phyloP scores from a whole-genome alignment of 2,888 invertebrate species.

The Spialia ferax region DNA sequence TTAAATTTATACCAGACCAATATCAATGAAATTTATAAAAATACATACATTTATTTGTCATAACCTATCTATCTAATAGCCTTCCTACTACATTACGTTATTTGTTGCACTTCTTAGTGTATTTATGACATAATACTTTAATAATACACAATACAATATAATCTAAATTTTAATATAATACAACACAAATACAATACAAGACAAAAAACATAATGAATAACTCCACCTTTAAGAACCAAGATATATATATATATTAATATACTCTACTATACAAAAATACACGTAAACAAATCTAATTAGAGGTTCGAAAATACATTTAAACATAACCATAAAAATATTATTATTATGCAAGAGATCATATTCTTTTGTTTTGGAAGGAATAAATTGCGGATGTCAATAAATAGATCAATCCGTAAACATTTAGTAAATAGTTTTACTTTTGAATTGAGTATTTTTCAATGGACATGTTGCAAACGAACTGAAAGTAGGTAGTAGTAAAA shows the following conservation, averaged over 20 bases:
- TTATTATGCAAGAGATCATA: slow-evolving; percentile 18
- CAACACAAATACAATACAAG: slow-evolving; percentile 22
- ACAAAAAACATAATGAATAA: background rate
- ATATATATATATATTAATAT: background rate
- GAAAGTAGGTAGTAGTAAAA: no score
- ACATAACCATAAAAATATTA: no score
- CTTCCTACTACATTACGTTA: background rate
- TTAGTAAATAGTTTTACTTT: background rate
- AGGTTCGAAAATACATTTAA: background rate
- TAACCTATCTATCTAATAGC: slow-evolving; percentile 23
- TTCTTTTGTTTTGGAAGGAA: background rate
- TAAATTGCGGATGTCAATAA: background rate
- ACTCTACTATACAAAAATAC: background rate
- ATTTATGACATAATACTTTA: slow-evolving; percentile 16
- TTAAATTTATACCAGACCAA: no score
- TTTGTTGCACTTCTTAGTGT: slow-evolving; percentile 15
- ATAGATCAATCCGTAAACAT: no score
- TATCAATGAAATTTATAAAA: no score
- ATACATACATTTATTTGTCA: slow-evolving; percentile 21
- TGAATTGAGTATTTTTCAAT: no score
- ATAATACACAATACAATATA: background rate
- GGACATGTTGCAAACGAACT: no score
- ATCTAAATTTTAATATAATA: background rate
- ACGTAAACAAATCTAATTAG: background rate
- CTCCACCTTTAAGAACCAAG: background rate